Base-by-base conservation (phyloP, 2,888 invertebrate genomes). In the Caenorhabditis auriculariae region DNA sequence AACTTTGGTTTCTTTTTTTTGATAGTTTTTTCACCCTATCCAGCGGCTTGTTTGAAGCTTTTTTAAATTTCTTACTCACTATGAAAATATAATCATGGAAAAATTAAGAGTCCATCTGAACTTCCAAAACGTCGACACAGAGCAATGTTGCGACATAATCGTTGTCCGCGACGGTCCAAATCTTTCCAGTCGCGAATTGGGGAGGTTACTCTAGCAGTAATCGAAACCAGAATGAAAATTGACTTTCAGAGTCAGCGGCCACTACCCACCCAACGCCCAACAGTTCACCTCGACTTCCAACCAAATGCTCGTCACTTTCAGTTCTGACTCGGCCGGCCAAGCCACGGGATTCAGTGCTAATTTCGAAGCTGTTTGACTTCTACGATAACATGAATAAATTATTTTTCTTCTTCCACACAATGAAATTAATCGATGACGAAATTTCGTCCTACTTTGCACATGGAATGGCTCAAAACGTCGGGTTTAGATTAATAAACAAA, bases 71-170 rank as follows among this genome's bases (percentile, higher is more conserved):
- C n/a, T n/a, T n/a, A n/a, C n/a, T n/a, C n/a, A n/a, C n/a, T n/a
- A n/a, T n/a, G n/a, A 12, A 9, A 32, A 12, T n/a, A n/a, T 32
- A 12, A 32, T n/a, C n/a, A 32, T 32, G 9, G n/a, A 9, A 32
- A 32, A 9, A 12, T 32, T 32, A 9, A 23, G 55, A 32, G 57
- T 61, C 17, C 27, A 17, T 6, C 21, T 61, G 3, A 48, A 53
- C 26, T 62, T 62, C 27, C 44, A 38, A 32, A 24, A 29, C 2
- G 28, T 63, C 17, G 38, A 45, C 7, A 63, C 63, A 24, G 63
- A 63, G 32, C 42, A 55, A n/a, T 63, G 63, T 19, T 63, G 63
- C 45, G 63, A 63, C 35, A 48, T 47, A 12, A 59, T 59, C 17
- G 53, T 55, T 1, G 28, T 63, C 29, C 52, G 45, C 29, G 63